Evolutionary conservation across 2,113 vertebrate genomes (phyloP).

Genomic region (Atrichornis clamosus): DNA sequence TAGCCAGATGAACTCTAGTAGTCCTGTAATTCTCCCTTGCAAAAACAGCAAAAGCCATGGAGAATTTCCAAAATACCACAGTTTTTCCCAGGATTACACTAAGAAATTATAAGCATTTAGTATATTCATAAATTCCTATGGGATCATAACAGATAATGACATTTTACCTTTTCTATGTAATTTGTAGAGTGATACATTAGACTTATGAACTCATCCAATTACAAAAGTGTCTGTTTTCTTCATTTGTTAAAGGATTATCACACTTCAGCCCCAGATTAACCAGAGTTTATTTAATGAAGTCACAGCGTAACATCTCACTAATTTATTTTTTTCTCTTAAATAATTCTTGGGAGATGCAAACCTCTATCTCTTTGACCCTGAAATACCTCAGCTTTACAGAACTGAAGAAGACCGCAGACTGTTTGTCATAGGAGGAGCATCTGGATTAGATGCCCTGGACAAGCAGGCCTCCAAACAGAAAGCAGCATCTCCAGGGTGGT

Average conservation of each 20-base stretch:
- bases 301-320: background rate
- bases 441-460: background rate
- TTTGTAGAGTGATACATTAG: background rate
- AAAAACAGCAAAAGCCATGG: background rate
- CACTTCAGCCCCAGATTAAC: background rate
- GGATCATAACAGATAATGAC: background rate
- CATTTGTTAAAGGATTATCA: background rate
- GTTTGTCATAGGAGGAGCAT: background rate
- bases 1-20: background rate
- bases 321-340: background rate
- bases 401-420: background rate
- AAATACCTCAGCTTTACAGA: background rate
- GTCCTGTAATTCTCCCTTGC: background rate
- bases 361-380: background rate
- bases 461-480: background rate
- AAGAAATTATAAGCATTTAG: background rate
- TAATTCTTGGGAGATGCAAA: background rate
- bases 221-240: background rate
- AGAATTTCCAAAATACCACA: background rate
- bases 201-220: background rate
- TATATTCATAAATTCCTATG: background rate
- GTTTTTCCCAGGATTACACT: background rate
- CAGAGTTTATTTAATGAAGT: background rate
- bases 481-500: background rate
- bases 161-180: background rate